Conservation (phyloP, 2,113 vertebrate genomes). For the Platycercus adscitus region DNA sequence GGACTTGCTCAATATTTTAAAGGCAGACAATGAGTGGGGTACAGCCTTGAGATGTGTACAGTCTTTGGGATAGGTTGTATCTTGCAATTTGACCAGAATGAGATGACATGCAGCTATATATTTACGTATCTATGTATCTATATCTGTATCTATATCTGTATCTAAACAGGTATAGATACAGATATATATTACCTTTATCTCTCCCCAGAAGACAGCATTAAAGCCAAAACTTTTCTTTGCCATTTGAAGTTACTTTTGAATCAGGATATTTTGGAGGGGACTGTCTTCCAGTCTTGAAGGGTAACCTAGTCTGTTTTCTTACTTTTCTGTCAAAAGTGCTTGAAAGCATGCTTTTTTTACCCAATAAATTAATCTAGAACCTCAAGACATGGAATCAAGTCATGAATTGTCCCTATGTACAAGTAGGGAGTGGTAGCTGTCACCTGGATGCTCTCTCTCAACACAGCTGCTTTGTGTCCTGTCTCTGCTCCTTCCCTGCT, state of each 20-base stretch:
- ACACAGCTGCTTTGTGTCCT: not conserved
- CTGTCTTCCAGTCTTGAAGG: not conserved
- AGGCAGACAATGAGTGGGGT: not conserved
- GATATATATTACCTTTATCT: not conserved
- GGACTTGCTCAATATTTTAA: not conserved
- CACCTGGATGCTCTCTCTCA: not conserved
- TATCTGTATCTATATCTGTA: accelerated
- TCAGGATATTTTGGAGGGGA: not conserved
- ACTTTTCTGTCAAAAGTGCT: not conserved
- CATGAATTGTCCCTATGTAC: not conserved
- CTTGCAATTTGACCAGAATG: not conserved
- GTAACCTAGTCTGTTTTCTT: not conserved
- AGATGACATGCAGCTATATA: not conserved
- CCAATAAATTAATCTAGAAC: not conserved
- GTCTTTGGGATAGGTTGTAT: not conserved
- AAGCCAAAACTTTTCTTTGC: not conserved
- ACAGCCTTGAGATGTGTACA: not conserved
- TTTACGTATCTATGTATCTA: not conserved
- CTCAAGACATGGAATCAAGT: not conserved
- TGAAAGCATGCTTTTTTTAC: not conserved
- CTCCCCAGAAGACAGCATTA: not conserved
- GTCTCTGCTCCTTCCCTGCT: not conserved
- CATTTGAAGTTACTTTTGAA: not conserved
- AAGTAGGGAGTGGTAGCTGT: not conserved
- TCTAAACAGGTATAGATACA: not conserved